Base-by-base conservation (phyloP, 2,113 vertebrate species). In the Archocentrus centrarchus region DNA sequence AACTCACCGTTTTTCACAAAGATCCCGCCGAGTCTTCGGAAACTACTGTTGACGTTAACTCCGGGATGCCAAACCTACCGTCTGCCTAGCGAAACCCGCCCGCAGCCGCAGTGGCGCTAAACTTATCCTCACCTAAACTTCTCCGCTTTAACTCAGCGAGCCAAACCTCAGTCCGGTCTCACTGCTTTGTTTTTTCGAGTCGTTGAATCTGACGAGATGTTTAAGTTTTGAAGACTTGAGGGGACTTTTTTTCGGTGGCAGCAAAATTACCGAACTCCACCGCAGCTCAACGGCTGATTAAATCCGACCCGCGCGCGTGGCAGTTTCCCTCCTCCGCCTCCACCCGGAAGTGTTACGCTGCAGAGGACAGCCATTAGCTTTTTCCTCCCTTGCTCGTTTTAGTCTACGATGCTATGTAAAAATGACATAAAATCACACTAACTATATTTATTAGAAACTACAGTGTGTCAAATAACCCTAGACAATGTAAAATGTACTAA, bases 1-100 rank as follows among this genome's bases (percentile, higher is more conserved):
- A 47, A 81, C 87, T 85, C 59, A 87, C 85, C 77, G 3, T 77
- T 68, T 64, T 77, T 37, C 22, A 32, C 20, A 35, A 1, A 39
- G 63, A 7, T 50, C 41, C n/a, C 3, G 39, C 3, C 4, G 24
- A 41, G 5, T 81, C 11, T 18, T 76, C 24, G 47, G 11, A 6
- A 44, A 39, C 0, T 8, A 13, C 2, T 3, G 30, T 5, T 3
- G n/a, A n/a, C 2, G n/a, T 15, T 14, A 47, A 5, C 39, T 27
- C 22, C 14, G 5, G 9, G 17, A 24, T 32, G 1, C 22, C 39
- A n/a, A 14, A 39, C 64, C 22, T 53, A 17, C 14, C 24, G 59
- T 53, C 39, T 59, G 13, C 8, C 37, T 7, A n/a, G 20, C 35
- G 3, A n/a, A 37, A 11, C 2, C 0, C 18, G 3, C 10, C 3